These are phyloP conservation scores for Drosophila longiperda DNA, from an alignment of 2,888 invertebrate species.

Conservation along the genomic window DNA sequence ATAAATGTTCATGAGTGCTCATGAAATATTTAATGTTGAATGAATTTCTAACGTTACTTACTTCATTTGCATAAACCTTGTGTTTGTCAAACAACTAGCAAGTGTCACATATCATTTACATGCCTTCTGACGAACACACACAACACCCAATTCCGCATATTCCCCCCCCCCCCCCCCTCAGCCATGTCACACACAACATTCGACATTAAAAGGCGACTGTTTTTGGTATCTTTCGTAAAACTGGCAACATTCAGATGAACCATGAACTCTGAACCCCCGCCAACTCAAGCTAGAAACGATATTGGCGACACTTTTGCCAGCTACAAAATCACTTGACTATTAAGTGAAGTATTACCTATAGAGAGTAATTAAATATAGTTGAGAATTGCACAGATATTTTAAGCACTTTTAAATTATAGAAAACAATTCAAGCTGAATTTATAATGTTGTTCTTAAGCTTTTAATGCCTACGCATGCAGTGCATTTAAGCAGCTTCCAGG, in stretches of 20 bases:
- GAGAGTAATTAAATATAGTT: too few species aligned
- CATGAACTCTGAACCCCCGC: conserved; percentile 1
- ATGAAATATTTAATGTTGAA: conserved; percentile 72
- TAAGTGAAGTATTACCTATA: background rate
- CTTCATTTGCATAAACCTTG: conserved; percentile 70
- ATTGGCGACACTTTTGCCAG: conserved; percentile 11
- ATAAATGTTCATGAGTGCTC: conserved; percentile 63
- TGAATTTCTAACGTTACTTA: conserved; percentile 63
- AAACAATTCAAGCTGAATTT: background rate
- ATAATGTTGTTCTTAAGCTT: conserved; percentile 3
- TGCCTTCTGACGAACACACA: conserved; percentile 35
- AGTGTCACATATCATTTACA: conserved; percentile 60
- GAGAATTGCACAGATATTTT: background rate
- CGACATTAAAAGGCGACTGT: conserved; percentile 10
- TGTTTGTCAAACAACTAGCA: conserved; percentile 53
- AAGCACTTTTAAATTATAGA: background rate
- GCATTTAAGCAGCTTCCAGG: conserved; percentile 10
- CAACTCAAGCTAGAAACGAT: background rate
- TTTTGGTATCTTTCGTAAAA: conserved; percentile 16
- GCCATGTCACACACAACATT: background rate
- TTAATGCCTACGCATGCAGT: conserved; percentile 21
- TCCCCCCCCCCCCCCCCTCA: too few species aligned
- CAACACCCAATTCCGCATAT: background rate
- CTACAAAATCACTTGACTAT: background rate
- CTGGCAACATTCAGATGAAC: conserved; percentile 6